Percentiles rank a stretch among this genome's conserved stretches.
Conservation (phyloP, 2,113 vertebrate genomes). For the Siniperca knerii region DNA sequence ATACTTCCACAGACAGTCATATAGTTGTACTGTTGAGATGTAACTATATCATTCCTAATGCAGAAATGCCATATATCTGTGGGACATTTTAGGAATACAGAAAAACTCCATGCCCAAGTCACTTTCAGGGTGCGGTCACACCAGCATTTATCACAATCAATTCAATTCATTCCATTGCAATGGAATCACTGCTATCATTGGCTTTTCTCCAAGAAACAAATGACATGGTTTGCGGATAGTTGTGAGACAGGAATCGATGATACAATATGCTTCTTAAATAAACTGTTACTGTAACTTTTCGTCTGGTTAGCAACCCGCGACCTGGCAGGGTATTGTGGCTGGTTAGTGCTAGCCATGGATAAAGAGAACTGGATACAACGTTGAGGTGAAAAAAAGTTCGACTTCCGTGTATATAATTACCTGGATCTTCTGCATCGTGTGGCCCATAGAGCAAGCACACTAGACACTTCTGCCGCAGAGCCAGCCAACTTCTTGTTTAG, state of each 20-base stretch:
- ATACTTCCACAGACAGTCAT: neutral
- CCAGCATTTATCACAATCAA: neutral
- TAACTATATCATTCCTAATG: neutral
- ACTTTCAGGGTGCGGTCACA: neutral
- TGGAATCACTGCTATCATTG: neutral
- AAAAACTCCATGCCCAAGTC: neutral
- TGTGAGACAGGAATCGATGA: neutral
- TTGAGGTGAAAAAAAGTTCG: no score
- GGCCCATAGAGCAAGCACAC: no score
- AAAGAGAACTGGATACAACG: no score
- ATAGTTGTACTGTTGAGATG: neutral
- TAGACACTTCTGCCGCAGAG: no score
- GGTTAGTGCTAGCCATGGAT: neutral
- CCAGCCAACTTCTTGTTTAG: no score
- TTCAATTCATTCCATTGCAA: neutral
- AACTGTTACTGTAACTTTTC: neutral
- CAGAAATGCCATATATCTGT: neutral
- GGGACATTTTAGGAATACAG: conserved; percentile 5
- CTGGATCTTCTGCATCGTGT: no score
- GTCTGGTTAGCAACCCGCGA: neutral
- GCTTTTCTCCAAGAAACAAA: neutral
- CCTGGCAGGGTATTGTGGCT: neutral
- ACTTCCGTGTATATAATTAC: no score
- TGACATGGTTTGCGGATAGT: neutral
- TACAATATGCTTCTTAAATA: neutral